Conservation (phyloP, 2,888 invertebrate genomes). For the Phytoseiulus persimilis region DNA sequence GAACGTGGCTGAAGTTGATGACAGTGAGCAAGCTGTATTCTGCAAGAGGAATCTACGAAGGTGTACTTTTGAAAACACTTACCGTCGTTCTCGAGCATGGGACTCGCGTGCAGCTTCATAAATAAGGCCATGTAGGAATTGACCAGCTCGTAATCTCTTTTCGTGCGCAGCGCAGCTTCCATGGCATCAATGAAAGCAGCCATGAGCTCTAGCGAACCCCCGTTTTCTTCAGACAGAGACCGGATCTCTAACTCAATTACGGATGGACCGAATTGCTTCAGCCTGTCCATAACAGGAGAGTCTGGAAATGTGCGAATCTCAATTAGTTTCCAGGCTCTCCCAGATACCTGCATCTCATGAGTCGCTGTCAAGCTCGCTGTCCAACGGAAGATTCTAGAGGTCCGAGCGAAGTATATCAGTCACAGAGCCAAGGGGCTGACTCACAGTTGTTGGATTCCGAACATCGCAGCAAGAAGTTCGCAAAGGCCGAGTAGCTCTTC, state of each 20-base stretch:
- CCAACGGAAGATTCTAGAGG: too few relatives aligned
- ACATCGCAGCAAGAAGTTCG: background rate
- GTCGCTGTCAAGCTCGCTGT: too few relatives aligned
- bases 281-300: slow-evolving; percentile 56
- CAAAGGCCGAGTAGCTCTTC: background rate
- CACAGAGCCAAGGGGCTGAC: background rate
- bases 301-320: slow-evolving; percentile 46
- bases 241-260: slow-evolving; percentile 78
- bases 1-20: too few relatives aligned
- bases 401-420: too few relatives aligned
- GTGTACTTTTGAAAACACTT: background rate
- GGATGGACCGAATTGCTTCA: slow-evolving; percentile 69
- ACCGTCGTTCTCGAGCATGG: slow-evolving; percentile 12
- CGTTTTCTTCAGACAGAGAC: slow-evolving; percentile 64
- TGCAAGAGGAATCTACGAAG: background rate
- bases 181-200: slow-evolving; percentile 68
- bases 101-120: slow-evolving; percentile 66
- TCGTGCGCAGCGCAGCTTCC: slow-evolving; percentile 62
- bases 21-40: too few relatives aligned
- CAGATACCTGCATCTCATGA: too few relatives aligned
- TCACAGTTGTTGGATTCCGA: background rate
- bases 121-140: slow-evolving; percentile 82
- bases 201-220: slow-evolving; percentile 64
- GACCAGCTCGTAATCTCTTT: slow-evolving; percentile 75
- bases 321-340: background rate